Conservation (phyloP, 2,113 vertebrate genomes). For the Mixornis gularis region DNA sequence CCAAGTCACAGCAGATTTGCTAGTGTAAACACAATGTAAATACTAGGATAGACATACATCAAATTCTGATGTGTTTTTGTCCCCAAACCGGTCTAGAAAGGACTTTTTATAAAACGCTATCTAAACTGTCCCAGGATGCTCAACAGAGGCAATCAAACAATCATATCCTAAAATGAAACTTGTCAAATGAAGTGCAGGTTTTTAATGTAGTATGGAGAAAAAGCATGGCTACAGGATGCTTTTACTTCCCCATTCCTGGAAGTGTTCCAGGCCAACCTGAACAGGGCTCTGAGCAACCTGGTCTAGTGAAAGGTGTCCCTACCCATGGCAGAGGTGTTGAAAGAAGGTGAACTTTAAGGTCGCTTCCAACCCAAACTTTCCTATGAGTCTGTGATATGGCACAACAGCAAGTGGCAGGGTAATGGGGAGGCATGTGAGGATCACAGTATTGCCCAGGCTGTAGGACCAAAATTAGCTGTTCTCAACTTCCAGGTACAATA, state of each 20-base stretch:
- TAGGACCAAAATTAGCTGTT: background rate
- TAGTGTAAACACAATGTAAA: background rate
- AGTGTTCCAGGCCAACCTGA: background rate
- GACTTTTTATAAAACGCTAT: background rate
- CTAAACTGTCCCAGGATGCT: background rate
- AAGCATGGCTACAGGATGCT: rapidly evolving
- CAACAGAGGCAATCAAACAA: background rate
- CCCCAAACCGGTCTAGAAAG: background rate
- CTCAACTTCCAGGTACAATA: background rate
- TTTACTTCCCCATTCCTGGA: background rate
- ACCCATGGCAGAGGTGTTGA: background rate
- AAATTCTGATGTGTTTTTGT: background rate
- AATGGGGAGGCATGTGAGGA: background rate
- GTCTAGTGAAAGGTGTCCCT: background rate
- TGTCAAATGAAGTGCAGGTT: background rate
- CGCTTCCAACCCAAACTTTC: background rate
- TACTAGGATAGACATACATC: background rate
- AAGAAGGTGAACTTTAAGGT: background rate
- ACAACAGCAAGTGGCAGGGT: background rate
- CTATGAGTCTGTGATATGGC: background rate
- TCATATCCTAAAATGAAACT: rapidly evolving
- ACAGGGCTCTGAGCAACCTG: background rate
- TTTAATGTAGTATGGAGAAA: background rate
- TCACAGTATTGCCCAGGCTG: background rate
- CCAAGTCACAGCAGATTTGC: background rate